These are phyloP conservation scores for Entomobrya multifasciata DNA, from an alignment of 2,888 invertebrate species.

Conservation along the genomic window DNA sequence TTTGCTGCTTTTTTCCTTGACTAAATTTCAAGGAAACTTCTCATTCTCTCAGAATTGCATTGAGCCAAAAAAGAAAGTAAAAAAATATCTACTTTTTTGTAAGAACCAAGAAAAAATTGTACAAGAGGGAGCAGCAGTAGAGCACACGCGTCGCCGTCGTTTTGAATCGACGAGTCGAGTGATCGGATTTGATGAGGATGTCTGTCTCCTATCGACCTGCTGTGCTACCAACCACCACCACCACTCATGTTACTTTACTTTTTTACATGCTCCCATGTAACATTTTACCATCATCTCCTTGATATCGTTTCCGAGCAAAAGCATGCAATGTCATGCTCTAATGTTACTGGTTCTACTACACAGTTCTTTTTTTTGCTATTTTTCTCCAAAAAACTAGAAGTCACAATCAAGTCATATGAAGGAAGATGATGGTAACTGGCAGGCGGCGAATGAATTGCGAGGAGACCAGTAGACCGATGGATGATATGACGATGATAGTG, in stretches of 20 bases:
- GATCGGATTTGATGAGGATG: constrained; percentile 74
- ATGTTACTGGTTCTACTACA: constrained; percentile 20
- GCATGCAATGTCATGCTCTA: background rate
- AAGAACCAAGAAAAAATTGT: constrained; percentile 12
- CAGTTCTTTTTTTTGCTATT: constrained; percentile 21
- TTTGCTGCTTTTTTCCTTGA: background rate
- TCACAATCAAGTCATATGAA: background rate
- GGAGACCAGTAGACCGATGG: constrained; percentile 6
- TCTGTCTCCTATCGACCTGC: constrained; percentile 74
- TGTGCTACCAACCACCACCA: constrained; percentile 31
- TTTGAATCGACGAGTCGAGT: constrained; percentile 71
- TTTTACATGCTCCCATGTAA: constrained; percentile 41
- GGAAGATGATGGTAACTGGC: background rate
- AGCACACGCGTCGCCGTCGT: constrained; percentile 73
- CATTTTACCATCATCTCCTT: constrained; percentile 38
- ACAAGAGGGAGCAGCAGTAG: constrained; percentile 42
- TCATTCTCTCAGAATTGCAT: background rate
- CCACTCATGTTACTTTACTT: constrained; percentile 14
- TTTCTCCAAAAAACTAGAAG: constrained; percentile 29
- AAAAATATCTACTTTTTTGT: background rate
- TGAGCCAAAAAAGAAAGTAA: constrained; percentile 22
- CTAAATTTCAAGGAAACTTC: background rate
- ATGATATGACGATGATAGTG: background rate
- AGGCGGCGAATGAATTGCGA: constrained; percentile 19
- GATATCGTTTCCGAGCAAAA: background rate